phyloP scores from a whole-genome alignment of 2,113 vertebrate genomes.

The Spilogale gracilis region DNA sequence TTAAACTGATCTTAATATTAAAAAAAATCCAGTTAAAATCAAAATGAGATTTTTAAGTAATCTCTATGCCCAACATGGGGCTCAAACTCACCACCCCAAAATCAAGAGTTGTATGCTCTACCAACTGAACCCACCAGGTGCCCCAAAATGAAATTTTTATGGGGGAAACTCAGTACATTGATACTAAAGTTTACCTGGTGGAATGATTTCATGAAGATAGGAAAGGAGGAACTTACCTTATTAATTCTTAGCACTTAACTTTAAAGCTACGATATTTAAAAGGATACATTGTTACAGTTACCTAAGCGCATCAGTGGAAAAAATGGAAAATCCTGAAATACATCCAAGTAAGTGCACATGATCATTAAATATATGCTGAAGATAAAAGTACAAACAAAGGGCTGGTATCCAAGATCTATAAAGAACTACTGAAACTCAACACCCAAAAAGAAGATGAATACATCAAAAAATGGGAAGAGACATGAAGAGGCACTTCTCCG shows the following conservation, averaged over 20 bases:
- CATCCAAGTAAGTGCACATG: not conserved
- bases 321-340: constrained; percentile 29
- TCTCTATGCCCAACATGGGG: not conserved
- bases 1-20: constrained; percentile 20
- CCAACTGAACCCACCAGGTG: not conserved
- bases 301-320: not conserved
- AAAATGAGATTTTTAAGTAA: not conserved
- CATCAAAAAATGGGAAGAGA: too few relatives aligned
- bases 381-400: not conserved
- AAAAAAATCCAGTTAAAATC: not conserved
- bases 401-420: too few relatives aligned
- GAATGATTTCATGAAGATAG: not conserved
- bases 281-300: not conserved
- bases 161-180: too few relatives aligned
- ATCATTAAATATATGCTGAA: not conserved
- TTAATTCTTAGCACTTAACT: not conserved
- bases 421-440: too few relatives aligned
- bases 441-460: too few relatives aligned
- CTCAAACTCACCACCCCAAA: not conserved
- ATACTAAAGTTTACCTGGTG: not conserved
- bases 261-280: not conserved
- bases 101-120: not conserved
- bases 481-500: too few relatives aligned
- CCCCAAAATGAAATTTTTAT: not conserved
- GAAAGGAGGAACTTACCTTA: not conserved